A percentile compares a stretch with the other conserved stretches of the same genome.
Evolutionary conservation across 2,888 invertebrate species (phyloP).

Genomic region (Xanthia icteritia): DNA sequence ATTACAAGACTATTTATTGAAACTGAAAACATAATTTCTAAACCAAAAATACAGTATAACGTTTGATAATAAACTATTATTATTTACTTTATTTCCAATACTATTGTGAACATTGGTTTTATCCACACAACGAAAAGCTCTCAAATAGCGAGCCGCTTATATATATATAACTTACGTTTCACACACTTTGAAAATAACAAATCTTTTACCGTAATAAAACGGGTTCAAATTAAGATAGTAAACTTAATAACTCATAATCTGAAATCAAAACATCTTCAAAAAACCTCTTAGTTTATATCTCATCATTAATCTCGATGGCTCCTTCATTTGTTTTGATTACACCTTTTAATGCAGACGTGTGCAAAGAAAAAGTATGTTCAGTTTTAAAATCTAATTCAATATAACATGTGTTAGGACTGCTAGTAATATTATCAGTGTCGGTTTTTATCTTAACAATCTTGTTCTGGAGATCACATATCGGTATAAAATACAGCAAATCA

Average conservation of each 20-base stretch:
- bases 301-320: slow-evolving; percentile 54
- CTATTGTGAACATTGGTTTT: too few species aligned
- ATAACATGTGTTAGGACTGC: slow-evolving; percentile 25
- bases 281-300: slow-evolving; percentile 53
- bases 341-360: slow-evolving; percentile 38
- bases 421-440: slow-evolving; percentile 34
- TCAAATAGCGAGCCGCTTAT: too few species aligned
- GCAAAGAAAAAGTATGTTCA: slow-evolving; percentile 37
- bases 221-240: slow-evolving; percentile 29
- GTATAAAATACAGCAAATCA: slow-evolving; percentile 49
- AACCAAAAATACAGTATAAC: background rate
- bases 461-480: slow-evolving; percentile 37
- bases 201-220: slow-evolving; percentile 5
- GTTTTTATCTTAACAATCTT: slow-evolving; percentile 41
- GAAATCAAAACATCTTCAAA: slow-evolving; percentile 52
- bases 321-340: slow-evolving; percentile 52
- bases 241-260: slow-evolving; percentile 48
- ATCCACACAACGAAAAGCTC: too few species aligned
- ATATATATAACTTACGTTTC: background rate
- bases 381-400: slow-evolving; percentile 39
- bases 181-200: background rate
- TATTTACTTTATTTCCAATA: too few species aligned
- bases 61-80: background rate
- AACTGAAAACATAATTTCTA: background rate
- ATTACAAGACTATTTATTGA: background rate